These are phyloP conservation scores for Cervus canadensis DNA, from an alignment of 2,113 vertebrate genomes.

Conservation along the genomic window DNA sequence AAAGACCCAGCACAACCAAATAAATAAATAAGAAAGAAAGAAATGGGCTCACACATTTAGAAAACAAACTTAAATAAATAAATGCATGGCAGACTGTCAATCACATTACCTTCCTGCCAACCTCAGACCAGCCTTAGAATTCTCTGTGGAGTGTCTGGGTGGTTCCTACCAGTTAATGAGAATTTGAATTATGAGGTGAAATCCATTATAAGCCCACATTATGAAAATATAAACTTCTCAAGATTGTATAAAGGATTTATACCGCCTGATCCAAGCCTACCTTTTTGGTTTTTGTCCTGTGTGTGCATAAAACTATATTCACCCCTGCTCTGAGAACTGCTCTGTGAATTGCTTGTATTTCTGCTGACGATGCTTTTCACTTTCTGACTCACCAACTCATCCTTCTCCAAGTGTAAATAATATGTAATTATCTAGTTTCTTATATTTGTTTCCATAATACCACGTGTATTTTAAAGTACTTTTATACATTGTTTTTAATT, in stretches of 20 bases:
- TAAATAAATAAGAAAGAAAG: background rate
- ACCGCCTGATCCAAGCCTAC: background rate
- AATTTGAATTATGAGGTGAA: background rate
- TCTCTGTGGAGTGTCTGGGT: background rate
- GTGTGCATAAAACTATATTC: background rate
- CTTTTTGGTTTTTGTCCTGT: background rate
- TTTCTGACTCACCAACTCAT: background rate
- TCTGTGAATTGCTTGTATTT: background rate
- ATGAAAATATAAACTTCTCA: background rate
- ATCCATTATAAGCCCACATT: background rate
- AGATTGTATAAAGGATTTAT: background rate
- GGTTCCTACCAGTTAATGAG: background rate
- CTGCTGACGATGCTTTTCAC: background rate
- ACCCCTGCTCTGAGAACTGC: background rate
- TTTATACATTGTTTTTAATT: background rate
- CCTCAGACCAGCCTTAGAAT: background rate
- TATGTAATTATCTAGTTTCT: background rate
- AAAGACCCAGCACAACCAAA: background rate
- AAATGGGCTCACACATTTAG: background rate
- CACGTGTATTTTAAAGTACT: background rate
- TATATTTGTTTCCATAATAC: background rate
- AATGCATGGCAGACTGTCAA: background rate
- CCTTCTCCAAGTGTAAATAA: background rate
- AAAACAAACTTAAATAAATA: background rate
- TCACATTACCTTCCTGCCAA: background rate